Conservation (phyloP, 1,140 invertebrate genomes). For the Lasaia peninsularis region DNA sequence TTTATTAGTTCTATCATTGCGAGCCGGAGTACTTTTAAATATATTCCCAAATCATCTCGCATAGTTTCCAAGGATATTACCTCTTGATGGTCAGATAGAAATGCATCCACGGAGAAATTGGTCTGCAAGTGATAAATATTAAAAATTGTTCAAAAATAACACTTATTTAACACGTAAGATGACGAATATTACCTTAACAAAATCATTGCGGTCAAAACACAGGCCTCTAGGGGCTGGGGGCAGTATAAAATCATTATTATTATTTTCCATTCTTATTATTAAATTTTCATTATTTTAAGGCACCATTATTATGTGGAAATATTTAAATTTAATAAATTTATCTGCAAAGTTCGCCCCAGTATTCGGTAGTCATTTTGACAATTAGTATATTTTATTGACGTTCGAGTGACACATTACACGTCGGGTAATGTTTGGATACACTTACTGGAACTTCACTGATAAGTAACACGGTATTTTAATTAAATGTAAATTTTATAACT, state of each 20-base stretch:
- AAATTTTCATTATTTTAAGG: constrained; percentile 53
- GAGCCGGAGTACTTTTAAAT: constrained; percentile 92
- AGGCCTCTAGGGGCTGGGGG: constrained; percentile 73
- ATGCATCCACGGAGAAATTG: constrained; percentile 93
- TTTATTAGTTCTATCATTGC: constrained; percentile 98
- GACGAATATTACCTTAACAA: constrained; percentile 58
- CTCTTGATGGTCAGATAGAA: constrained; percentile 91
- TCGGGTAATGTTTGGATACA: constrained; percentile 35
- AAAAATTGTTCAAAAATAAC: constrained; percentile 1
- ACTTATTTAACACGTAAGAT: constrained; percentile 17
- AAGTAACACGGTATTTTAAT: too few relatives aligned
- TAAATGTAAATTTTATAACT: too few relatives aligned
- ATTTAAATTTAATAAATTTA: constrained; percentile 46
- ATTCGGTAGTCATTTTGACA: constrained; percentile 59
- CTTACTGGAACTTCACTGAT: too few relatives aligned
- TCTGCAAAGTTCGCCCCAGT: constrained; percentile 43
- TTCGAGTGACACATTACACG: constrained; percentile 62
- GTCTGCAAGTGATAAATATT: constrained; percentile 76
- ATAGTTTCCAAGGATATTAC: constrained; percentile 90
- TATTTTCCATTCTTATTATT: constrained; percentile 49
- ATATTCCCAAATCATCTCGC: constrained; percentile 92
- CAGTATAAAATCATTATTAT: constrained; percentile 59
- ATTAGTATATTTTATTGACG: constrained; percentile 38
- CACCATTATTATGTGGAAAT: constrained; percentile 58
- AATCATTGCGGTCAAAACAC: constrained; percentile 85